phyloP scores from a whole-genome alignment of 2,888 invertebrate genomes.

The Terebella lapidaria region DNA sequence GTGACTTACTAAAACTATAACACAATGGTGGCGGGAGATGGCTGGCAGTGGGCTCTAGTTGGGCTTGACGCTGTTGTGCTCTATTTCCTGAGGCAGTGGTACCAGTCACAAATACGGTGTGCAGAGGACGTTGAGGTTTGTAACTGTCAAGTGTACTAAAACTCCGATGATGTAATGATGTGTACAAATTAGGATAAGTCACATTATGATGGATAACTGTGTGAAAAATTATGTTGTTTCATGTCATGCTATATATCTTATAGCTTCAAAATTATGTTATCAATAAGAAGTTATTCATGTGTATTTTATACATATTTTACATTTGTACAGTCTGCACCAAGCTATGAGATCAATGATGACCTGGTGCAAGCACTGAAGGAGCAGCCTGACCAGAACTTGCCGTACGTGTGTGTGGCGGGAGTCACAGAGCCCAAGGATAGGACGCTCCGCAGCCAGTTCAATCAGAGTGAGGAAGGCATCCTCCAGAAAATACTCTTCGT shows the following conservation, averaged over 20 bases:
- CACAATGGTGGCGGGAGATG: too few species aligned
- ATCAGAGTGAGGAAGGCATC: conserved; percentile 13
- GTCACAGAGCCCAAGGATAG: conserved; percentile 7
- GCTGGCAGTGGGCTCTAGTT: background rate
- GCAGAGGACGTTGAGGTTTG: background rate
- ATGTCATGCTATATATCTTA: too few species aligned
- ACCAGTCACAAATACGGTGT: background rate
- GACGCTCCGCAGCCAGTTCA: conserved; percentile 13
- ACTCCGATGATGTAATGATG: too few species aligned
- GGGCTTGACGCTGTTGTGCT: background rate
- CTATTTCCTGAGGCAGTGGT: background rate
- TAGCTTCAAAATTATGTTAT: too few species aligned
- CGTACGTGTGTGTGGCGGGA: conserved; percentile 19
- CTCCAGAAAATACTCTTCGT: conserved; percentile 13
- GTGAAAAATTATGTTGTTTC: too few species aligned
- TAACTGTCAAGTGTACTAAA: too few species aligned
- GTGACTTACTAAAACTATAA: too few species aligned
- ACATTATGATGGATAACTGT: too few species aligned
- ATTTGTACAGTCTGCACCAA: background rate
- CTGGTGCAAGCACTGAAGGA: background rate
- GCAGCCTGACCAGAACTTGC: conserved; percentile 4
- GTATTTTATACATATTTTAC: too few species aligned
- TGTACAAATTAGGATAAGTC: too few species aligned
- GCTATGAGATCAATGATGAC: background rate
- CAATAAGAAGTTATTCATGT: too few species aligned